A percentile compares a stretch with the other conserved stretches of the same genome.
Conservation (phyloP, 2,888 invertebrate genomes). For the Brachyptera putata region DNA sequence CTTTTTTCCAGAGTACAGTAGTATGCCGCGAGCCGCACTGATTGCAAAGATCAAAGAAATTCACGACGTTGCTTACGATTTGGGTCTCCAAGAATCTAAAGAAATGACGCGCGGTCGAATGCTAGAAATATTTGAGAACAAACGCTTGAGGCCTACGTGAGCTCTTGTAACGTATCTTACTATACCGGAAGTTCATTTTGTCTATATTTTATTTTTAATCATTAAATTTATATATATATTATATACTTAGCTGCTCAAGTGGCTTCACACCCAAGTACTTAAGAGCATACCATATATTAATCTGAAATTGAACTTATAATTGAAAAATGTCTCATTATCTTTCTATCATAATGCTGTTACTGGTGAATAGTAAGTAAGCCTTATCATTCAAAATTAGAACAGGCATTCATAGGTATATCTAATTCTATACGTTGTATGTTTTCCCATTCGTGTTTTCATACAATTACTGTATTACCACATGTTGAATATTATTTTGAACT, state of each 20-base stretch:
- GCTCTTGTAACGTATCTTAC: too few relatives aligned
- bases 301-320: background rate
- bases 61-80: slow-evolving; percentile 89
- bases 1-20: background rate
- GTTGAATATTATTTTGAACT: too few relatives aligned
- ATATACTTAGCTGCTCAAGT: background rate
- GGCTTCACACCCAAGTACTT: too few relatives aligned
- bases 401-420: too few relatives aligned
- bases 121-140: slow-evolving; percentile 58
- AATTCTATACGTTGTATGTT: too few relatives aligned
- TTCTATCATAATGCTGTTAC: too few relatives aligned
- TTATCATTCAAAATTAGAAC: too few relatives aligned
- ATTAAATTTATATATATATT: background rate
- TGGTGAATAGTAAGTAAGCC: too few relatives aligned
- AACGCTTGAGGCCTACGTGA: background rate
- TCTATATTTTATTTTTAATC: background rate
- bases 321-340: too few relatives aligned
- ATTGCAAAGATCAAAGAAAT: slow-evolving; percentile 91
- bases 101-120: slow-evolving; percentile 96
- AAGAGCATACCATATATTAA: background rate
- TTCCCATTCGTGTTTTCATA: too few relatives aligned
- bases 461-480: too few relatives aligned
- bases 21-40: slow-evolving; percentile 71
- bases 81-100: slow-evolving; percentile 91
- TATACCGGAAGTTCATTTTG: background rate